Percentiles rank a stretch among this genome's conserved stretches.
Conservation (phyloP, 2,113 vertebrate genomes). For the Thalassoma bifasciatum region DNA sequence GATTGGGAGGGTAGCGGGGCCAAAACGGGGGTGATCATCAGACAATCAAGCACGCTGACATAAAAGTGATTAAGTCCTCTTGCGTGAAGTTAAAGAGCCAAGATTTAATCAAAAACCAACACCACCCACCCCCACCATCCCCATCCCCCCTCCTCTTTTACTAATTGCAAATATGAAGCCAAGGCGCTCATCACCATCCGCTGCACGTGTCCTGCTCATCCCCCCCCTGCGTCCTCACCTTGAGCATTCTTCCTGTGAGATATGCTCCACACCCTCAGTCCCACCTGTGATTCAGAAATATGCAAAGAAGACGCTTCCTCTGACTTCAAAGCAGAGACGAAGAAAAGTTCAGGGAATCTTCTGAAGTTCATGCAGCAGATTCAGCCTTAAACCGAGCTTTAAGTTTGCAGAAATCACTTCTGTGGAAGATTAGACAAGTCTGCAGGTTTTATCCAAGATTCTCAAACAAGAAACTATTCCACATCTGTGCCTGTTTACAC, state of each 20-base stretch:
- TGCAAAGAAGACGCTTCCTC: neutral
- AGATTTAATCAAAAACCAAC: constrained; percentile 78
- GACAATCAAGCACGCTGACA: constrained; percentile 77
- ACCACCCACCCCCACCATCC: no score
- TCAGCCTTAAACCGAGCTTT: no score
- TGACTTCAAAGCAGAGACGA: neutral
- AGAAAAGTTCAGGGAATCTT: neutral
- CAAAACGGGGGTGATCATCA: constrained; percentile 75
- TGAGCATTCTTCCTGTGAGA: constrained; percentile 13
- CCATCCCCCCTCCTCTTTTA: constrained; percentile 36
- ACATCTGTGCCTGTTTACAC: no score
- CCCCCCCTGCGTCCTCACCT: neutral
- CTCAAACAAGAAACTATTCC: no score
- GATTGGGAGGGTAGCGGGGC: constrained; percentile 67
- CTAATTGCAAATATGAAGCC: constrained; percentile 79
- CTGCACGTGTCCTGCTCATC: constrained; percentile 21
- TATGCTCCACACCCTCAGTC: constrained; percentile 16
- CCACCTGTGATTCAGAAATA: constrained; percentile 12
- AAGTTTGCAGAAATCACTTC: no score
- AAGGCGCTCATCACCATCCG: constrained; percentile 64
- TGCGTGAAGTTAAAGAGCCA: constrained; percentile 60
- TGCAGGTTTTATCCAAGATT: no score
- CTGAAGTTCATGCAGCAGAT: no score
- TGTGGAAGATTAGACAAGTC: no score
- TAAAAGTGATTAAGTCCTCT: constrained; percentile 77